Evolutionary conservation across 2,113 vertebrate species (phyloP).

Genomic region (Eurystomus gularis): DNA sequence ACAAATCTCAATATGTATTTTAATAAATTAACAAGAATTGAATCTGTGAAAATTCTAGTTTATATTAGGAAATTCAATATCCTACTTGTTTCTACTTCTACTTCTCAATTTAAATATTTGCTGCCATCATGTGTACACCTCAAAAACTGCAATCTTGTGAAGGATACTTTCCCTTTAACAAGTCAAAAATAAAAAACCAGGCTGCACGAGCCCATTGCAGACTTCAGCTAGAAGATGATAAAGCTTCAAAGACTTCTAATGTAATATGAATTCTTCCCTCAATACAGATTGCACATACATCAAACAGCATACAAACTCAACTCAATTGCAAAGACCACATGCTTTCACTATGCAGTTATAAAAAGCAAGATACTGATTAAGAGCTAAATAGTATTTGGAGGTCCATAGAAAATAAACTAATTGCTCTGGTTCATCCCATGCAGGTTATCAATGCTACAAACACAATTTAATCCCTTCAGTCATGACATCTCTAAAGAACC

Average conservation of each 20-base stretch:
- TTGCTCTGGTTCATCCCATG: neutral
- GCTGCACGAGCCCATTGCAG: neutral
- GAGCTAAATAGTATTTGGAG: neutral
- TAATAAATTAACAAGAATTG: neutral
- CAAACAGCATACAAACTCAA: neutral
- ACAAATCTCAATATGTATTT: neutral
- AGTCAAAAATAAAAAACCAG: neutral
- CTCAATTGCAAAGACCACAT: neutral
- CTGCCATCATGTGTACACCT: slow-evolving; percentile 72
- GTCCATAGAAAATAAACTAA: neutral
- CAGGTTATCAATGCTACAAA: neutral
- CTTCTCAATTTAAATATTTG: slow-evolving; percentile 46
- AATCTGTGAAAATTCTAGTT: neutral
- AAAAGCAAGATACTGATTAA: neutral
- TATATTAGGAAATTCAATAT: neutral
- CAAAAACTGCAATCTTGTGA: slow-evolving; percentile 29
- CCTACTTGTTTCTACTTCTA: neutral
- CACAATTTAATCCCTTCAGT: neutral
- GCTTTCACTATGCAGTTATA: neutral
- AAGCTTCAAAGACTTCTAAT: neutral
- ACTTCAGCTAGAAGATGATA: neutral
- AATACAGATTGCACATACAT: neutral
- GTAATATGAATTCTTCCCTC: neutral
- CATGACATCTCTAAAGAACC: neutral
- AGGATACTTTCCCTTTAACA: neutral